Conservation (phyloP, 2,113 vertebrate genomes). For the Hoplias malabaricus region DNA sequence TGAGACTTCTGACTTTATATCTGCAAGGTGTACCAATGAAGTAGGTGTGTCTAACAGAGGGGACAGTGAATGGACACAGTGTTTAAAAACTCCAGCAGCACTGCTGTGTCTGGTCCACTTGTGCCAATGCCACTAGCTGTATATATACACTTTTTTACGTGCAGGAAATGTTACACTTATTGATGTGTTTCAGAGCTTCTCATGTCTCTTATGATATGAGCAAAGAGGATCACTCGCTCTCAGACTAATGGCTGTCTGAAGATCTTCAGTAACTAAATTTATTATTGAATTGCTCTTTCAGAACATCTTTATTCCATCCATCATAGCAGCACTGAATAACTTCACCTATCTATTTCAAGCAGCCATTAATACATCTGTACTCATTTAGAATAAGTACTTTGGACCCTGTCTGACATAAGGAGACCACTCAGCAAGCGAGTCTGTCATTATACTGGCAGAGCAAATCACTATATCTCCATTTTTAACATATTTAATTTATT, state of each 20-base stretch:
- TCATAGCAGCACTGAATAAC: neutral
- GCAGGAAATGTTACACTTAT: neutral
- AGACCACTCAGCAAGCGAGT: neutral
- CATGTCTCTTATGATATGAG: neutral
- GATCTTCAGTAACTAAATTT: slow-evolving; percentile 17
- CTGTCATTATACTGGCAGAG: no score
- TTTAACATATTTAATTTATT: no score
- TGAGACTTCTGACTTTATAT: no score
- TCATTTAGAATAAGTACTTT: neutral
- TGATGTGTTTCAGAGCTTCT: neutral
- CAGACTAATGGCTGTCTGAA: slow-evolving; percentile 4
- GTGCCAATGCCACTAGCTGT: neutral
- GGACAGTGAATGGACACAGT: no score
- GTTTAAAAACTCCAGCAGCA: no score
- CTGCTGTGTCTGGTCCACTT: no score
- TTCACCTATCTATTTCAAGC: slow-evolving; percentile 4
- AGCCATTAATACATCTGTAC: neutral
- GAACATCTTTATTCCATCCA: neutral
- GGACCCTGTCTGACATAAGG: neutral
- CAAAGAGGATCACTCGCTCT: slow-evolving; percentile 17
- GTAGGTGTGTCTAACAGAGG: no score
- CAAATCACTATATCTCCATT: no score
- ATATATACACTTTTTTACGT: neutral
- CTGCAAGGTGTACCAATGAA: no score
- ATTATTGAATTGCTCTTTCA: neutral